Conservation (phyloP, 2,797 vertebrate genomes). For the Neostethus bicornis region DNA sequence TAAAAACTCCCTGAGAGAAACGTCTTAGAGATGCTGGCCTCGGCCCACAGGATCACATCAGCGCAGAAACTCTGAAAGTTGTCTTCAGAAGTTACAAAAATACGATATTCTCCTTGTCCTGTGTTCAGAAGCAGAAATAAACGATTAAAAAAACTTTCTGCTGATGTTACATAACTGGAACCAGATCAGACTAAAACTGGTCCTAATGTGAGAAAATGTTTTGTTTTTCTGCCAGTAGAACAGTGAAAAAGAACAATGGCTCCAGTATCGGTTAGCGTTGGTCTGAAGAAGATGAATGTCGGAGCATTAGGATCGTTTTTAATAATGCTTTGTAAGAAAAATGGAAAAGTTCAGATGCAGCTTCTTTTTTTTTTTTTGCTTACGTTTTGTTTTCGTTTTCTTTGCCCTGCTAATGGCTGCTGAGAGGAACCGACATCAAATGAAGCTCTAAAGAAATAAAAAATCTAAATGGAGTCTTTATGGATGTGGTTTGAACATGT, state of each 20-base stretch:
- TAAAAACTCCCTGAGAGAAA: too few species aligned
- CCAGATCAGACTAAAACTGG: slow-evolving; percentile 31
- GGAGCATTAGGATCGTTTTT: slow-evolving; percentile 55
- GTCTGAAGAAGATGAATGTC: slow-evolving; percentile 59
- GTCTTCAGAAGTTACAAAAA: too few species aligned
- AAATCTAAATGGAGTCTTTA: too few species aligned
- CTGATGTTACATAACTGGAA: too few species aligned
- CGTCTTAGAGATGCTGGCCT: too few species aligned
- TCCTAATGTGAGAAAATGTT: slow-evolving; percentile 37
- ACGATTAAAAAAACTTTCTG: slow-evolving; percentile 20
- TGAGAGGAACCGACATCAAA: too few species aligned
- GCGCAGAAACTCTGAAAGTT: too few species aligned
- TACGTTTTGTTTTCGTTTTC: slow-evolving; percentile 4
- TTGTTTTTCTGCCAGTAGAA: slow-evolving; percentile 27
- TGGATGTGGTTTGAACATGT: too few species aligned
- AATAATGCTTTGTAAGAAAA: slow-evolving; percentile 63
- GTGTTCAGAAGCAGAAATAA: background rate
- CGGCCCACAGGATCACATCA: too few species aligned
- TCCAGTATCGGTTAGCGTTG: slow-evolving; percentile 42
- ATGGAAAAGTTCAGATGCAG: slow-evolving; percentile 36
- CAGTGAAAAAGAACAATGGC: slow-evolving; percentile 33
- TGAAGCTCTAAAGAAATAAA: too few species aligned
- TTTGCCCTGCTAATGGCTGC: background rate
- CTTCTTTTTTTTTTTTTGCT: slow-evolving; percentile 33
- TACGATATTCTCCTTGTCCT: slow-evolving; percentile 2